Evolutionary conservation across 1,140 invertebrate genomes (phyloP), one percentile per base, ranked within the genome.

Genomic region (Neodiprion lecontei): DNA sequence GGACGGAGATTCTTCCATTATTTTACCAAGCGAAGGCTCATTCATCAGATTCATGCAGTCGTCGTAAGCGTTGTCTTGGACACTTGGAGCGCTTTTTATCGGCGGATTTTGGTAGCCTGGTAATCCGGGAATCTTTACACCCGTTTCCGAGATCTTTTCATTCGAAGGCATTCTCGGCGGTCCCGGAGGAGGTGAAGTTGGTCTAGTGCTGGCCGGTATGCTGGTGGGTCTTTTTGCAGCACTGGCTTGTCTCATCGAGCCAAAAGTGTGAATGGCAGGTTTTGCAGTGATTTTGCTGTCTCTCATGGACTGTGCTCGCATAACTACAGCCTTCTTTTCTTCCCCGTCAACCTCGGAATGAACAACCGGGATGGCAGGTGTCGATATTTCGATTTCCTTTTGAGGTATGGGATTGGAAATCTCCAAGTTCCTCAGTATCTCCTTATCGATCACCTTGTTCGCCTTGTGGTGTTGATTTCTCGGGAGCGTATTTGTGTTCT

Each of bases 351-450:
- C 81, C 7, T 84, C 84, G 7, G 88, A 77, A 21, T 21, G 17
- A 9, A 84, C 83, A 0, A 93, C 90, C 0, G 92, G 89, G 3
- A 93, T 88, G 9, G 90, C 88, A 1, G 88, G 89, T 0, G 88
- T 86, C 0, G 91, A 87, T 0, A 93, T 85, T 65, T 92, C 91
- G 1, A 93, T 93, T 50, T 92, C 90, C 49, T 89, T 91, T 79
- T 94, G 93, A 1, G 91, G 90, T 79, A 96, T 96, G 0, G 95
- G 95, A 82, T 92, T 90, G 0, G 95, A 96, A 79, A 96, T 96
- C 82, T 96, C 92, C 48, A 96, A 81, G 67, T 91, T 93, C n/a
- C 94, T 89, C 48, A 96, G 80, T 0, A 91, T 90, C 9, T 93
- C 91, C 76, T 93, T 92, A 79, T 96, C 93, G 0, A 93, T 86